Evolutionary conservation across 2,888 invertebrate genomes (phyloP).

Genomic region (Philopedon plagiatum): DNA sequence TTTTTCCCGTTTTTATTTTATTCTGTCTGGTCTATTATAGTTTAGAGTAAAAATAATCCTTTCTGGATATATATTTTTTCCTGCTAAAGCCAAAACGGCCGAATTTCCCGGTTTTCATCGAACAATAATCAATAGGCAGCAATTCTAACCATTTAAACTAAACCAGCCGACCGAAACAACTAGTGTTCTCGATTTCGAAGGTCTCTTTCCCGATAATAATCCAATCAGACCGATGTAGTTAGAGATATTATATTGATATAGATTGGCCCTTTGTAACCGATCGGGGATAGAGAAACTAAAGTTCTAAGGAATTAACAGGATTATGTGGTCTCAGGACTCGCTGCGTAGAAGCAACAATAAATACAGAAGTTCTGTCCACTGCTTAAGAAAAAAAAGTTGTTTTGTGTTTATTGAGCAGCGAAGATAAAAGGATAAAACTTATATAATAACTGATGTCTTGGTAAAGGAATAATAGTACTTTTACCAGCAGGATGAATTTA

Average conservation of each 20-base stretch:
- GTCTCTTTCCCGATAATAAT: conserved; percentile 46
- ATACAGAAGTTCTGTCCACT: neutral
- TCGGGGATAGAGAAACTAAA: conserved; percentile 25
- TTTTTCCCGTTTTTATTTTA: no score
- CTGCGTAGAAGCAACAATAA: conserved; percentile 24
- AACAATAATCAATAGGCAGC: conserved; percentile 17
- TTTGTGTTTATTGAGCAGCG: no score
- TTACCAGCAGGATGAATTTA: no score
- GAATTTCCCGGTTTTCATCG: no score
- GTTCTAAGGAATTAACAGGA: conserved; percentile 42
- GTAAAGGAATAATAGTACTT: no score
- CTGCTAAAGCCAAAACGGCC: neutral
- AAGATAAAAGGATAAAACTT: no score
- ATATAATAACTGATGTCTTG: no score
- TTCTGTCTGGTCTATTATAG: no score
- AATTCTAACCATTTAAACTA: neutral
- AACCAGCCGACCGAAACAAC: conserved; percentile 41
- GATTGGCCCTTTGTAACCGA: conserved; percentile 40
- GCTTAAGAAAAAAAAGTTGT: neutral
- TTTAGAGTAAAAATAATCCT: neutral
- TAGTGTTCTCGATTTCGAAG: conserved; percentile 37
- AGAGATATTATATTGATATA: conserved; percentile 46
- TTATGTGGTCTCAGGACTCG: conserved; percentile 1
- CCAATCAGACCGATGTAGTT: conserved; percentile 47
- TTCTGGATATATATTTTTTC: no score